These are phyloP conservation scores for mouse (Mus musculus) DNA, from an alignment of 2,113 vertebrate genomes.

Conservation along the genomic window DNA sequence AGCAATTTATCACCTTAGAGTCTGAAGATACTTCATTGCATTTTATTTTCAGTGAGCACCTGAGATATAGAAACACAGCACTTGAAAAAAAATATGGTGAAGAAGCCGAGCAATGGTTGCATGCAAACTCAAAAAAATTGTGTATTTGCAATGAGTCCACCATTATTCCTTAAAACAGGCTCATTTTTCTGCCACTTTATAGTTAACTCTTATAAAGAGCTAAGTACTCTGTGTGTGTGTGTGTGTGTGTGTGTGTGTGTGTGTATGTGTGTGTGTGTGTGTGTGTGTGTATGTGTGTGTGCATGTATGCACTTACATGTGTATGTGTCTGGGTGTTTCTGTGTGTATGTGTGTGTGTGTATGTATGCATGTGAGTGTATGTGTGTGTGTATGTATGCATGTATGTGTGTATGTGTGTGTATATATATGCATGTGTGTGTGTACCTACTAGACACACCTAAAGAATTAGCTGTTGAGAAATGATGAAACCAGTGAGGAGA, in stretches of 20 bases:
- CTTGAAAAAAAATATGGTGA: background rate
- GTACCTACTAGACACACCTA: background rate
- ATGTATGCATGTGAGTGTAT: fast-evolving
- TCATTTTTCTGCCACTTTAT: background rate
- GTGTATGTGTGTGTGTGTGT: background rate
- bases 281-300: background rate
- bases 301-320: no score
- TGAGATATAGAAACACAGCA: background rate
- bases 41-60: constrained; percentile 1
- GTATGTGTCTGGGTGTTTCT: background rate
- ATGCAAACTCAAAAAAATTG: background rate
- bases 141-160: background rate
- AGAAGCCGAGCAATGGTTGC: background rate
- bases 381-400: background rate
- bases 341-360: background rate
- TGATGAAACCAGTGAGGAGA: background rate
- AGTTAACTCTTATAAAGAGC: background rate
- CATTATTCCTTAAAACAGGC: background rate
- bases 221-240: background rate
- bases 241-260: no score
- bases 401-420: background rate
- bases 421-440: background rate
- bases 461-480: background rate
- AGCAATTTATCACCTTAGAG: background rate
- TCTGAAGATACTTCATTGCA: background rate